These are phyloP conservation scores for human DNA, from an alignment of 2,113 vertebrate species.

Conservation along the genomic window DNA sequence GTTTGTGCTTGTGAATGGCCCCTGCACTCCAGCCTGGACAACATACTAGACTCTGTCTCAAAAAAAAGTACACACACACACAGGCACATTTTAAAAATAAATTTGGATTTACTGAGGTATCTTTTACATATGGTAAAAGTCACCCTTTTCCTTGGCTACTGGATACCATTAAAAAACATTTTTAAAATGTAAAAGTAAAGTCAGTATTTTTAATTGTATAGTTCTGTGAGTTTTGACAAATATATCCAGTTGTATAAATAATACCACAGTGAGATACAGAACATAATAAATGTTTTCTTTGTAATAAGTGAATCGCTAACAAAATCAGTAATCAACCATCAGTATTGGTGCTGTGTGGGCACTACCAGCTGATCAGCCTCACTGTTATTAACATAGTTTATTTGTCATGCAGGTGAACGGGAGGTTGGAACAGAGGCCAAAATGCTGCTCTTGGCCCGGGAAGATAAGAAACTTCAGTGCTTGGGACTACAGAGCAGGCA, in stretches of 20 bases:
- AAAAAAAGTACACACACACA: no score
- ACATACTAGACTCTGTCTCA: neutral
- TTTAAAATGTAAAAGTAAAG: no score
- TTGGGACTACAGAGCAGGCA: constrained; percentile 87
- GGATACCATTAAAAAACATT: no score
- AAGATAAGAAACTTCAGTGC: constrained; percentile 87
- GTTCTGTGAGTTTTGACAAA: constrained; percentile 38
- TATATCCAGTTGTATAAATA: neutral
- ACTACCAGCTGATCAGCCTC: neutral
- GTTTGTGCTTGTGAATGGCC: neutral
- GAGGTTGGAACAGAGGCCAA: constrained; percentile 87
- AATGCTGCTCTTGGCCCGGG: constrained; percentile 85
- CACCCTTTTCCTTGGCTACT: neutral
- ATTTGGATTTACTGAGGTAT: neutral
- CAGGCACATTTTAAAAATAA: neutral
- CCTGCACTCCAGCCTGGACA: neutral
- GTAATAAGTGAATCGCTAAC: constrained; percentile 1
- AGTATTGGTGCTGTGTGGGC: neutral
- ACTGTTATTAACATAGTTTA: neutral
- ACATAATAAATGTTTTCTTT: neutral
- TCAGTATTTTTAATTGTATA: neutral
- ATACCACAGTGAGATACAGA: neutral
- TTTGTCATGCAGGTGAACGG: constrained; percentile 82
- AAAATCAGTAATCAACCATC: neutral
- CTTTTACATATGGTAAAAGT: constrained; percentile 22